Evolutionary conservation across 2,888 invertebrate genomes (phyloP), one percentile per base, ranked within the genome.

Genomic region (Lissocephala sabroskyi): DNA sequence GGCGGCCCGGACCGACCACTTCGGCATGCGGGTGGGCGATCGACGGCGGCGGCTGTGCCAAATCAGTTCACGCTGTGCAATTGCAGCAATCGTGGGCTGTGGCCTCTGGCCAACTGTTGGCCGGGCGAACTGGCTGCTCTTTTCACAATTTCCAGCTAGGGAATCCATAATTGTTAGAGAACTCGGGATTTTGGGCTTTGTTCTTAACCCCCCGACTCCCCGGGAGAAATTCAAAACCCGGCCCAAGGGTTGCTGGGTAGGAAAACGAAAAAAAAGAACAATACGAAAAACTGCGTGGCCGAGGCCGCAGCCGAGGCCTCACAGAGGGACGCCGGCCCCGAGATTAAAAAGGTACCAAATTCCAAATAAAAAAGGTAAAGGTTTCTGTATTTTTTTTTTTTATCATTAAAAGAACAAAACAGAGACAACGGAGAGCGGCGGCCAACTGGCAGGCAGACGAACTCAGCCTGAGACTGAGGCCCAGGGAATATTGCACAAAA

Each of bases 341-440:
- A 73, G 73, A 73, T 73, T 73, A 73, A 73, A 75, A 77, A 75
- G 75, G 66, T 70, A 77, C 77, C 67, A 60, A 74, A 76, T 76
- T 68, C 76, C 75, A 65, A 68, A 75, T 75, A 74, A 74, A 75
- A 46, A 73, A 75, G 65, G 66, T 56, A 59, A 71, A 73, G 67
- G 64, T 74, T 65, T 55, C 64, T 64, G 54, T 65, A 61, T 26
- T 16, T 39, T 41, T 40, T 42, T 63, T 75, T 74, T 66, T 70
- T 75, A 73, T 73, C 68, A 77, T 73, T 75, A 62, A 73, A 62
- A 62, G 60, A 66, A 67, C 59, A 67, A 73, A 68, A 60, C 59
- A 56, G 54, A 44, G 42, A 18, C 29, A 41, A 28, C 52, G 52
- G 42, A 55, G 33, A 35, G 9, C n/a, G 52, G 30, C 41, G 16